These are phyloP conservation scores for Lepisosteus oculatus DNA, from an alignment of 2,113 vertebrate species.

Conservation along the genomic window DNA sequence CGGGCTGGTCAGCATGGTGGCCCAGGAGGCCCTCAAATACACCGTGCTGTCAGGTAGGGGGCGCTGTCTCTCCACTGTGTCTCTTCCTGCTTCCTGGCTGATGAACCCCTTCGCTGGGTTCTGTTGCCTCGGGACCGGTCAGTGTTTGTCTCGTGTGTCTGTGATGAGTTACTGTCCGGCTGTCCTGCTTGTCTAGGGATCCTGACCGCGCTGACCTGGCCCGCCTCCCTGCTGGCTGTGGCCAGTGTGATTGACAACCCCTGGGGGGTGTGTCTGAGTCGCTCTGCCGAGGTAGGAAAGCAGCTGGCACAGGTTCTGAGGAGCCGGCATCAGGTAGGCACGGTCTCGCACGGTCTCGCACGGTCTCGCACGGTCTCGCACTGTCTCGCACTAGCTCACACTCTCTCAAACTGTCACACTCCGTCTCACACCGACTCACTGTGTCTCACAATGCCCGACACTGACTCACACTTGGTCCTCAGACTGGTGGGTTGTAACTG, in stretches of 20 bases:
- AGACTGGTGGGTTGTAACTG: too few relatives aligned
- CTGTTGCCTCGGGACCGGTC: not conserved
- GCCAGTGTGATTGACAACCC: slow-evolving; percentile 93
- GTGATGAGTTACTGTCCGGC: slow-evolving; percentile 6
- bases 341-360: not conserved
- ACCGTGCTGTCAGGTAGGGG: slow-evolving; percentile 85
- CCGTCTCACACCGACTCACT: not conserved
- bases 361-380: slow-evolving; percentile 11
- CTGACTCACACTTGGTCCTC: too few relatives aligned
- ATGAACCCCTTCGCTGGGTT: not conserved
- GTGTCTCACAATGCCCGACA: not conserved
- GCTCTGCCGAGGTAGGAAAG: slow-evolving; percentile 90
- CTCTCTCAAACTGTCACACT: not conserved
- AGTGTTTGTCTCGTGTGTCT: not conserved
- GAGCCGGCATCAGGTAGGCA: slow-evolving; percentile 81
- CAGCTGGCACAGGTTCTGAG: slow-evolving; percentile 89
- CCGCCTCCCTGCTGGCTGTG: slow-evolving; percentile 78
- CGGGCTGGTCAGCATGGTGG: slow-evolving; percentile 86
- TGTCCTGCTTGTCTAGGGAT: slow-evolving; percentile 67
- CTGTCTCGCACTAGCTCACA: too few relatives aligned
- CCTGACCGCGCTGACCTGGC: slow-evolving; percentile 87
- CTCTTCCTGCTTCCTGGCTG: too few relatives aligned
- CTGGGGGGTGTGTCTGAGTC: slow-evolving; percentile 91
- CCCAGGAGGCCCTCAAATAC: slow-evolving; percentile 94
- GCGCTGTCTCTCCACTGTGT: not conserved